Percentiles rank a stretch among this genome's conserved stretches.
Conservation (phyloP, 2,113 vertebrate species). For the Pseudopodoces humilis region DNA sequence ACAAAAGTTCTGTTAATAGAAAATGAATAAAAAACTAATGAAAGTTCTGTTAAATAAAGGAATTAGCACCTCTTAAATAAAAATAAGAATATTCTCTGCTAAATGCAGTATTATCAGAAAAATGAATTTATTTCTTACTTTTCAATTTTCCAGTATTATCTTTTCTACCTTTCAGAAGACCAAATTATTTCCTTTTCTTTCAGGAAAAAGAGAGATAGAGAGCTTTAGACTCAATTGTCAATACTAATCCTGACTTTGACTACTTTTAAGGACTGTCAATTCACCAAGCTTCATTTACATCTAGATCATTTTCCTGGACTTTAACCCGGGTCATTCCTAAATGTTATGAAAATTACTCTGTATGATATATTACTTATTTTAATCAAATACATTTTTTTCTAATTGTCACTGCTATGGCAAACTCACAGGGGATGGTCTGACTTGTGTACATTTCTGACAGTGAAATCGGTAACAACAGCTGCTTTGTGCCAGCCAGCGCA, state of each 20-base stretch:
- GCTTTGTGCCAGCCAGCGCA: constrained; percentile 88
- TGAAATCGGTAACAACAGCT: constrained; percentile 91
- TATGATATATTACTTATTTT: constrained; percentile 76
- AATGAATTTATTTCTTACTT: background rate
- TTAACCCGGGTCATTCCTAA: background rate
- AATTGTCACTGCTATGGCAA: constrained; percentile 79
- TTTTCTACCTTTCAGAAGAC: background rate
- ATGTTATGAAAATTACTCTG: constrained; percentile 21
- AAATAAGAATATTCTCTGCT: background rate
- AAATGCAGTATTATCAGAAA: background rate
- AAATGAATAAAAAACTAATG: background rate
- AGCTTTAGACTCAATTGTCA: background rate
- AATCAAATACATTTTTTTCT: constrained; percentile 78
- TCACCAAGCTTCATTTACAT: background rate
- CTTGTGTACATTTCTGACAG: constrained; percentile 93
- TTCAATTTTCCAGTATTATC: background rate
- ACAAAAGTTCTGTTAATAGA: background rate
- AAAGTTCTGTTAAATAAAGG: background rate
- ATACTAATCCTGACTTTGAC: background rate
- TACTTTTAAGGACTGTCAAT: background rate
- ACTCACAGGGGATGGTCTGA: constrained; percentile 88
- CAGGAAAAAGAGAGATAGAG: background rate
- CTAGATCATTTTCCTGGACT: background rate
- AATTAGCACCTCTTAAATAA: background rate
- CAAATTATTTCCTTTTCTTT: background rate